Conservation (phyloP, 2,797 vertebrate species). For the Paramormyrops hopkinsi region DNA sequence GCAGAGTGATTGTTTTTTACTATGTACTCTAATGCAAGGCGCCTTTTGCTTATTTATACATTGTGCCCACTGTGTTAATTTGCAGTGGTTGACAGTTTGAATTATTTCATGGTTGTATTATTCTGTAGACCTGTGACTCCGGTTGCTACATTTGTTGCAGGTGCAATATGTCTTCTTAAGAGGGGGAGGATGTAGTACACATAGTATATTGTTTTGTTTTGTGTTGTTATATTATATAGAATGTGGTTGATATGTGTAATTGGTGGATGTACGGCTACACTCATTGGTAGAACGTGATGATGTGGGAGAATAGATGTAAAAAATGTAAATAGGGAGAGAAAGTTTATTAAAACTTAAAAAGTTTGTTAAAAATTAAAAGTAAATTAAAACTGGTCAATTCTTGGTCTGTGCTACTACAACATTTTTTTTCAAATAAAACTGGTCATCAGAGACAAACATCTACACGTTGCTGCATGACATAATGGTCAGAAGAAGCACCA, state of each 20-base stretch:
- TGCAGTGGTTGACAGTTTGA: neutral
- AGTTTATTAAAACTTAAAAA: neutral
- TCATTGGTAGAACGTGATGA: neutral
- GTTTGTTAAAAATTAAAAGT: too few species aligned
- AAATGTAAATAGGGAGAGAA: neutral
- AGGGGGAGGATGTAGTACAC: neutral
- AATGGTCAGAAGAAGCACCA: neutral
- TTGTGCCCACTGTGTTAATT: neutral
- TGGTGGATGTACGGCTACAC: neutral
- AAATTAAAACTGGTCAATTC: too few species aligned
- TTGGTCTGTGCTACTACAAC: too few species aligned
- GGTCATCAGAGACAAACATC: neutral
- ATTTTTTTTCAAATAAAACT: neutral
- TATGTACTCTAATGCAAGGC: neutral
- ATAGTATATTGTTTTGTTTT: neutral
- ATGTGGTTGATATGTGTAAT: too few species aligned
- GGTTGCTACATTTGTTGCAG: neutral
- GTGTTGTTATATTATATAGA: neutral
- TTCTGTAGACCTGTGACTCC: neutral
- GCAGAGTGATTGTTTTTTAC: neutral
- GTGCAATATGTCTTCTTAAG: neutral
- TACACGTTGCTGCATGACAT: neutral
- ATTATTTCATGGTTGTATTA: neutral
- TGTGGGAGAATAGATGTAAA: neutral
- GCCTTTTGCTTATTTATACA: neutral